Evolutionary conservation across 2,888 invertebrate genomes (phyloP), one percentile per base, ranked within the genome.

Genomic region (Drosophila yooni): DNA sequence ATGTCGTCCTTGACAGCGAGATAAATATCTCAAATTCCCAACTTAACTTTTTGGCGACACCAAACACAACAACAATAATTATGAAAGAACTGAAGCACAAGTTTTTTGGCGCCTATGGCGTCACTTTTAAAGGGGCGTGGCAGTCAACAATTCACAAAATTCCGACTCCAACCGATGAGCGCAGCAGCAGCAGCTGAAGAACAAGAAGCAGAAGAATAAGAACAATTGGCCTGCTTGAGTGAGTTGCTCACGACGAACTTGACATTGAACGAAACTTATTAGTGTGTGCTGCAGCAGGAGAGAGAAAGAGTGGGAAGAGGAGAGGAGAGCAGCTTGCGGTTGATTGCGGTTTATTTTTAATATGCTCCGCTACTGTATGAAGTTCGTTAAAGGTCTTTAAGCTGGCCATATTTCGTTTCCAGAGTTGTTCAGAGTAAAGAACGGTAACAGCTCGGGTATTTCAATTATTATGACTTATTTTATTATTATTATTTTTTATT

Each of bases 1-100:
- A 65, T 72, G 66, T 78, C 66, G 69, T 78, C 74, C 82, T 79
- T 81, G 78, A 51, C 38, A 31, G 60, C 48, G 70, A 84, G 89
- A 84, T 88, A 71, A 69, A 73, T 67, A 89, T 84, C 90, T 84
- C 54, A 58, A 73, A 72, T 76, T 82, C 75, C 63, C 80, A 82
- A 62, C 21, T 77, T 62, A 77, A 61, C 74, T 57, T 53, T 66
- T 54, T 53, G 66, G 68, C 52, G 43, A 67, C 36, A 70, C 38
- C 56, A 69, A 38, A 31, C 46, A 64, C 66, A 69, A 48, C 36
- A 40, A 51, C 50, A 33, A 64, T 36, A 66, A 40, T 51, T 18
- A 21, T 27, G 43, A 18, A 50, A 43, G 38, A 70, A 33, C 50
- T 68, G 40, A 31, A 62, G 52, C 46, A 57, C 40, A 64, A 54